These are phyloP conservation scores for Myrmecobius fasciatus DNA, from an alignment of 2,113 vertebrate genomes.

Conservation along the genomic window DNA sequence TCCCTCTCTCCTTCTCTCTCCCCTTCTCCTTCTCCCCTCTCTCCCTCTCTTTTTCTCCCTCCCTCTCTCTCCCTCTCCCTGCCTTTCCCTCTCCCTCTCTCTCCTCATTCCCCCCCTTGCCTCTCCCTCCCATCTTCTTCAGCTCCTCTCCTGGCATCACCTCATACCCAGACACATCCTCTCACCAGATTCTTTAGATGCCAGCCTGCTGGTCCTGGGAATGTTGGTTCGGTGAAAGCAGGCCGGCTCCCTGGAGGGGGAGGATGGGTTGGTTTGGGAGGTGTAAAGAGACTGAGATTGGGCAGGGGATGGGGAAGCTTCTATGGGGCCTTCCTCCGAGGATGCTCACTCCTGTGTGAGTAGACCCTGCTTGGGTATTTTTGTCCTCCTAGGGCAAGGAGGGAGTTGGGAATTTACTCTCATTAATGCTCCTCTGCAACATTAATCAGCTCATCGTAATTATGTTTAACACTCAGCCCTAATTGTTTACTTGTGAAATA, in stretches of 20 bases:
- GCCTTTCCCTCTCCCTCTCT: no score
- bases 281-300: neutral
- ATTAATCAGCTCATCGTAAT: neutral
- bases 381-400: neutral
- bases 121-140: no score
- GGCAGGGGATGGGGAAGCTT: neutral
- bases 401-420: neutral
- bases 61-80: no score
- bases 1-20: no score
- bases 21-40: accelerated
- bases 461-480: conserved; percentile 5
- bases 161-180: conserved; percentile 77
- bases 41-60: no score
- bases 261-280: neutral
- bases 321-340: neutral
- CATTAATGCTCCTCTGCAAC: neutral
- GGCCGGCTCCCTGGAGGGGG: neutral
- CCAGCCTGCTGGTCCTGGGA: conserved; percentile 78
- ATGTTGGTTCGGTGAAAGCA: neutral
- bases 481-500: conserved; percentile 7
- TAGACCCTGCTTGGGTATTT: neutral
- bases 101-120: no score
- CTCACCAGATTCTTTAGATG: conserved; percentile 84
- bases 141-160: conserved; percentile 39
- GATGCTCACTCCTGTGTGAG: neutral